These are phyloP conservation scores for Patiria miniata DNA, from an alignment of 35 echinoderm and acorn worm genomes.

Conservation along the genomic window DNA sequence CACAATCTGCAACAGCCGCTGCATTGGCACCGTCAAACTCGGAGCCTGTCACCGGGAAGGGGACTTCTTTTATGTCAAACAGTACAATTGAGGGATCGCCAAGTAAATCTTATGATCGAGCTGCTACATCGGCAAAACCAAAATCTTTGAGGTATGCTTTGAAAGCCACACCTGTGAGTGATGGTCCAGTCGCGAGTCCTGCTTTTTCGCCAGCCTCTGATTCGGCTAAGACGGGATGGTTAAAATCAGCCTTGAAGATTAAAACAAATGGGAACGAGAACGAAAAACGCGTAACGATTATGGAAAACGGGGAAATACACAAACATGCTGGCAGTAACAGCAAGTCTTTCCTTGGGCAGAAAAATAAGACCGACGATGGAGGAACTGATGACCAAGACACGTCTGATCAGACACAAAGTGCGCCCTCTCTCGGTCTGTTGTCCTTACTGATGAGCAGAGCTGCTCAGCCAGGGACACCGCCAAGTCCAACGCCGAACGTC, in stretches of 20 bases:
- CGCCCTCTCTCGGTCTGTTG: neutral
- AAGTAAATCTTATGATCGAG: neutral
- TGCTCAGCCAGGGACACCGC: neutral
- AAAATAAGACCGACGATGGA: neutral
- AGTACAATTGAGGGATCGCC: neutral
- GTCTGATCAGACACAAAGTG: neutral
- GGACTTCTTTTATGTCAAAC: too few species aligned
- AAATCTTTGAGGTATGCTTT: neutral
- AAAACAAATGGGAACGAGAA: neutral
- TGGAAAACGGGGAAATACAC: neutral
- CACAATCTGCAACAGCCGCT: neutral
- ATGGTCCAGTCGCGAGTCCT: too few species aligned
- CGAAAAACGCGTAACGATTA: slow-evolving; percentile 29
- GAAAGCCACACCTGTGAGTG: neutral
- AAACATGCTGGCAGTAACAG: neutral
- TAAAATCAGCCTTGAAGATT: slow-evolving; percentile 47
- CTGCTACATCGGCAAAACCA: neutral
- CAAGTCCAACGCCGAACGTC: slow-evolving; percentile 11
- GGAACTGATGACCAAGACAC: too few species aligned
- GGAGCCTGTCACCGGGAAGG: too few species aligned
- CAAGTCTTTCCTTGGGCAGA: neutral
- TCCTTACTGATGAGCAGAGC: neutral
- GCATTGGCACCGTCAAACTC: too few species aligned
- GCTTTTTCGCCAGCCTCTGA: neutral
- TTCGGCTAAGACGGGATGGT: neutral